Evolutionary conservation across 2,797 vertebrate species (phyloP).

Genomic region (Florisuga fusca): DNA sequence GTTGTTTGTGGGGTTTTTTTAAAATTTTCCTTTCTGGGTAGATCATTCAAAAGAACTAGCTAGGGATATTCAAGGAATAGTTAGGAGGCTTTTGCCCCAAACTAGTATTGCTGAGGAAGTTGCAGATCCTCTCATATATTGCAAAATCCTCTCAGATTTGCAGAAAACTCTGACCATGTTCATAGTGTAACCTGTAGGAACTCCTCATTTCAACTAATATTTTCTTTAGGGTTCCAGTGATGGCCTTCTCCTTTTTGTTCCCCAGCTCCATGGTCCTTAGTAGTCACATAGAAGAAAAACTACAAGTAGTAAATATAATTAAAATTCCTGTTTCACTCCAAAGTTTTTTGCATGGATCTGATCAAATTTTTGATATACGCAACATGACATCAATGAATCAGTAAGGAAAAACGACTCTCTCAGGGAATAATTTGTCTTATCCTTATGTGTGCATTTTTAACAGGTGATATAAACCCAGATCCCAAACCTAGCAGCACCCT

Average conservation of each 20-base stretch:
- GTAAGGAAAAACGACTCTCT: background rate
- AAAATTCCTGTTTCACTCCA: background rate
- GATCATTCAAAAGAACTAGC: background rate
- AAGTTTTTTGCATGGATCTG: background rate
- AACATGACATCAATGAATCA: background rate
- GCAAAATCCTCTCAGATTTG: background rate
- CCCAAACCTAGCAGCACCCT: background rate
- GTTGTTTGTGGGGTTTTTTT: background rate
- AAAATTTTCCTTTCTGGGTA: background rate
- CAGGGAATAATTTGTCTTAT: background rate
- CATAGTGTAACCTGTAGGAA: background rate
- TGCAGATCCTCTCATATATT: background rate
- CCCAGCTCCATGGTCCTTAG: accelerated
- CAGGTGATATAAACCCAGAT: background rate
- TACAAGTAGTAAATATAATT: background rate
- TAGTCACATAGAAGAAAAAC: background rate
- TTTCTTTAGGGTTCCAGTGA: background rate
- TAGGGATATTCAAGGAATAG: background rate
- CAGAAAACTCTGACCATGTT: background rate
- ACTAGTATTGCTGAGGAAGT: background rate
- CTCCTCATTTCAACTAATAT: background rate
- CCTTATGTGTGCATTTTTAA: background rate
- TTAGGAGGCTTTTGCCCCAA: background rate
- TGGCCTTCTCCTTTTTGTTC: background rate
- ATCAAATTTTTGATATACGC: background rate